Evolutionary conservation across 2,113 vertebrate genomes (phyloP).

Genomic region (Prolemur simus): DNA sequence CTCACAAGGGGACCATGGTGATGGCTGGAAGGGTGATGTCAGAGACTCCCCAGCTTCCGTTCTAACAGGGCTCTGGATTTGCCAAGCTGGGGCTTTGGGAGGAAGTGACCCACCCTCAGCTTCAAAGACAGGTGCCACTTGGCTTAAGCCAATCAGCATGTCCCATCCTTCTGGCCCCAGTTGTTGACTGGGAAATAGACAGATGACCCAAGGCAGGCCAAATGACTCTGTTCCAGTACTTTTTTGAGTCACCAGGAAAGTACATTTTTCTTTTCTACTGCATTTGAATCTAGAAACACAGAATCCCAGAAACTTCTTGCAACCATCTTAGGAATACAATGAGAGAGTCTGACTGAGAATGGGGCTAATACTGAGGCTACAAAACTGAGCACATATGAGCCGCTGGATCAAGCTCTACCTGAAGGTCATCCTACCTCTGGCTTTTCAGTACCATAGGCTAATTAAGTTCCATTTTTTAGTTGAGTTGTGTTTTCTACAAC

Average conservation of each 20-base stretch:
- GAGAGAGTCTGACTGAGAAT: not conserved
- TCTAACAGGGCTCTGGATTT: not conserved
- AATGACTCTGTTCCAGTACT: not conserved
- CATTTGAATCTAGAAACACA: not conserved
- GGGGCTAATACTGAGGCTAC: fast-evolving
- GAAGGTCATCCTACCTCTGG: not conserved
- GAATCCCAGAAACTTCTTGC: not conserved
- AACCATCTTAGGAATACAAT: not conserved
- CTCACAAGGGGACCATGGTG: not conserved
- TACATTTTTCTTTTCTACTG: not conserved
- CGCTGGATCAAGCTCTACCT: not conserved
- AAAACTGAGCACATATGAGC: not conserved
- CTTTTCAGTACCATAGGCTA: not conserved
- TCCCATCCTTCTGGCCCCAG: not conserved
- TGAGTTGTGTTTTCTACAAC: not conserved
- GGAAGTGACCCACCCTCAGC: not conserved
- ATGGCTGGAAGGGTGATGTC: not conserved
- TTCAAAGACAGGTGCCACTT: not conserved
- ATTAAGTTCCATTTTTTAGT: not conserved
- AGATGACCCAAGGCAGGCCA: not conserved
- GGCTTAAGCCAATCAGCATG: not conserved
- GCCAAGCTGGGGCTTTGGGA: not conserved
- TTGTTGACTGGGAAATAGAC: not conserved
- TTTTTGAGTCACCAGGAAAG: not conserved
- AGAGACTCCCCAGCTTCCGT: not conserved